Conservation (phyloP, 1,140 invertebrate species). For the Melitaea cinxia region DNA sequence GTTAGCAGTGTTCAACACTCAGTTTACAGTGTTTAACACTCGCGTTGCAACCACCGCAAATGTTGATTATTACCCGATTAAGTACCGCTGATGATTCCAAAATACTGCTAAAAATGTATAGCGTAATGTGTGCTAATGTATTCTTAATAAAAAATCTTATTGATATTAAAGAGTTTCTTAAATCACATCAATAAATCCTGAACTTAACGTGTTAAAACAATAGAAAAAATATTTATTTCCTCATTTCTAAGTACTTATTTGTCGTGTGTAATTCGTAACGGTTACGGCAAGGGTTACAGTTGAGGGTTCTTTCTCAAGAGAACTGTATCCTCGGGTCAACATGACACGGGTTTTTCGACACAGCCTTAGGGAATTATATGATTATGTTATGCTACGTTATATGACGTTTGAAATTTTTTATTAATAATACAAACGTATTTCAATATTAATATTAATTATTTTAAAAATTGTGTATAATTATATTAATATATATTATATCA, state of each 20-base stretch:
- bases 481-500: too few species aligned
- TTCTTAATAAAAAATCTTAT: too few species aligned
- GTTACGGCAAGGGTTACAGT: slow-evolving; percentile 4
- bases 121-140: too few species aligned
- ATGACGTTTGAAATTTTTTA: slow-evolving; percentile 14
- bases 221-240: background rate
- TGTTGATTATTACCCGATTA: too few species aligned
- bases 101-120: too few species aligned
- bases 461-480: background rate
- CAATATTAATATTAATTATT: slow-evolving; percentile 2
- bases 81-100: too few species aligned
- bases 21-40: too few species aligned
- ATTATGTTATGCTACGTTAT: slow-evolving; percentile 14
- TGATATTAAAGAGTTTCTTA: too few species aligned
- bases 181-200: too few species aligned
- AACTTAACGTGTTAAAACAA: too few species aligned
- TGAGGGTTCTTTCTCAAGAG: slow-evolving; percentile 23
- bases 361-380: slow-evolving; percentile 16
- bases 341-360: slow-evolving; percentile 26
- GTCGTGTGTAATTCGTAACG: background rate
- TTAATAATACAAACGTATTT: slow-evolving; percentile 24
- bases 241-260: background rate
- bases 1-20: too few species aligned
- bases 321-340: slow-evolving; percentile 24
- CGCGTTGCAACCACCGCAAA: too few species aligned